These are phyloP conservation scores for Colletes latitarsis DNA, from an alignment of 1,140 invertebrate species.

Conservation along the genomic window DNA sequence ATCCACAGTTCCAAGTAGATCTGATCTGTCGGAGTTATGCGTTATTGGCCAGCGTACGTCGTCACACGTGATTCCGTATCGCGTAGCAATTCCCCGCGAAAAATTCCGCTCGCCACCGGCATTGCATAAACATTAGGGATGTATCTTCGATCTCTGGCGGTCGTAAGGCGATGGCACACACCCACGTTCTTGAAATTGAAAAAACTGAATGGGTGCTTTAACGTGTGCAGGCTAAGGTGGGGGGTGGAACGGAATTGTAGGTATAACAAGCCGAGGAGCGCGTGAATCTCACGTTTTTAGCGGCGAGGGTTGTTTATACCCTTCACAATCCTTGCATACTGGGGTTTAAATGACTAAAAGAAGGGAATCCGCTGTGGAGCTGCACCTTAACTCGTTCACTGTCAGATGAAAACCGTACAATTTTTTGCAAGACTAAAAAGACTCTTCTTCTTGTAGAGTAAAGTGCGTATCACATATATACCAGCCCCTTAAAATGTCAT, in stretches of 20 bases:
- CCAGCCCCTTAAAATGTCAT: too few species aligned
- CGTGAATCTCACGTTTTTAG: conserved; percentile 37
- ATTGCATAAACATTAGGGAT: conserved; percentile 75
- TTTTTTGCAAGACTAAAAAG: too few species aligned
- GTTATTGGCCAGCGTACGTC: conserved; percentile 66
- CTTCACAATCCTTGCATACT: conserved; percentile 15
- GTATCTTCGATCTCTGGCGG: conserved; percentile 65
- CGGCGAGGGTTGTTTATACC: conserved; percentile 8
- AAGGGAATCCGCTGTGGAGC: conserved; percentile 3
- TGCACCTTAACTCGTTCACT: neutral
- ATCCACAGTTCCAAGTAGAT: conserved; percentile 46
- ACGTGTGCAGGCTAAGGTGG: conserved; percentile 23
- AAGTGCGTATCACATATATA: too few species aligned
- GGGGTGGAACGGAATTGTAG: conserved; percentile 48
- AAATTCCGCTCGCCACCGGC: conserved; percentile 59
- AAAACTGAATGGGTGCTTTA: conserved; percentile 56
- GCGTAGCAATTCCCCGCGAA: conserved; percentile 67
- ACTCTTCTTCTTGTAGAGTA: too few species aligned
- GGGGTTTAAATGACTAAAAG: conserved; percentile 23
- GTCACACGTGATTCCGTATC: conserved; percentile 62
- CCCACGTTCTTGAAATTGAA: conserved; percentile 72
- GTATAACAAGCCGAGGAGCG: conserved; percentile 34
- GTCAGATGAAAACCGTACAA: too few species aligned
- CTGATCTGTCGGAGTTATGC: conserved; percentile 73
- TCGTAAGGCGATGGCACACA: conserved; percentile 65